Evolutionary conservation across 2,797 vertebrate species (phyloP).

Genomic region (Gymnopithys bicolor): DNA sequence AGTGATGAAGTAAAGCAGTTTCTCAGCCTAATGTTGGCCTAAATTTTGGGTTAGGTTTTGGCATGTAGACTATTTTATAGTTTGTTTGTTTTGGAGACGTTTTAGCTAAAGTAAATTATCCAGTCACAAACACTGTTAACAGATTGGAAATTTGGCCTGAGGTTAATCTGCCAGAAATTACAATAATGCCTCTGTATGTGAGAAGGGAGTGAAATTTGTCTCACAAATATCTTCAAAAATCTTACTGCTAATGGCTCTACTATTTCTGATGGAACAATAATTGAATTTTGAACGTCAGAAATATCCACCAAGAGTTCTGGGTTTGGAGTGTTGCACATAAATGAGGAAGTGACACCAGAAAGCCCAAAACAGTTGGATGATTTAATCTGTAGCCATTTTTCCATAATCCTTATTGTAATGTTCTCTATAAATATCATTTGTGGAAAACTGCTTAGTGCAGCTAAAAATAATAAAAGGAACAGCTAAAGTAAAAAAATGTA

Average conservation of each 20-base stretch:
- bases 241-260: neutral
- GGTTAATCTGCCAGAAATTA: neutral
- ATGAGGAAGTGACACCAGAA: neutral
- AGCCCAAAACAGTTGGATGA: neutral
- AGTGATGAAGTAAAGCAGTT: neutral
- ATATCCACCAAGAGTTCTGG: neutral
- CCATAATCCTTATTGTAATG: neutral
- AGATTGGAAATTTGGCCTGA: neutral
- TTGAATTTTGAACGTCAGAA: conserved; percentile 21
- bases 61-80: neutral
- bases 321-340: neutral
- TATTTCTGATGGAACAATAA: neutral
- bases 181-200: neutral
- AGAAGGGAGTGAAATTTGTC: neutral
- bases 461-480: neutral
- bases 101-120: neutral
- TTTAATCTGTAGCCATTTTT: neutral
- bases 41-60: neutral
- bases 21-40: neutral
- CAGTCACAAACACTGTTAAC: neutral
- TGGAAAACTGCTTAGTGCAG: neutral
- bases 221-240: neutral
- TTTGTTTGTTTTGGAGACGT: neutral
- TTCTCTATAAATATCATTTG: neutral
- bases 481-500: neutral